Evolutionary conservation across 2,888 invertebrate genomes (phyloP).

Genomic region (Drosophila pegasa): DNA sequence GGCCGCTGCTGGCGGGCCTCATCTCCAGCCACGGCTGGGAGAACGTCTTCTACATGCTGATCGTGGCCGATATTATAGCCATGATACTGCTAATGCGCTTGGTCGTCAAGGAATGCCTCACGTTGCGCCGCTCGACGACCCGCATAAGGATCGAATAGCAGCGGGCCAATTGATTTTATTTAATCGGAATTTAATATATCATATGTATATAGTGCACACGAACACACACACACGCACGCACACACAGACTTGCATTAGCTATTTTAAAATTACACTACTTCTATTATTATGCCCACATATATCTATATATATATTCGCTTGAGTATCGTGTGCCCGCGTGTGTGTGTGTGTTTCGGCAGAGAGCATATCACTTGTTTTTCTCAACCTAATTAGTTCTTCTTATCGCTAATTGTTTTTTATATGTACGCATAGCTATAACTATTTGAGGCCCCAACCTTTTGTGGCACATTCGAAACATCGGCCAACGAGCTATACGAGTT

Average conservation of each 20-base stretch:
- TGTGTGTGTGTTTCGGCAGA: slow-evolving; percentile 2
- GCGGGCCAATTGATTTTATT: slow-evolving; percentile 28
- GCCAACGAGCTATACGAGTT: slow-evolving; percentile 31
- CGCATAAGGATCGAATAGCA: slow-evolving; percentile 82
- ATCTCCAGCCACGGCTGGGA: slow-evolving; percentile 92
- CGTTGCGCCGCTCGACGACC: slow-evolving; percentile 68
- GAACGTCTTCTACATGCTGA: slow-evolving; percentile 96
- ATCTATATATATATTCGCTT: slow-evolving; percentile 6
- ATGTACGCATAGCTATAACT: slow-evolving; percentile 17
- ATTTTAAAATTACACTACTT: slow-evolving; percentile 28
- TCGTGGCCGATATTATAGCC: slow-evolving; percentile 92
- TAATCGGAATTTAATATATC: slow-evolving; percentile 16
- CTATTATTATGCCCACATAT: slow-evolving; percentile 1
- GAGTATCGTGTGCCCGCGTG: slow-evolving; percentile 18
- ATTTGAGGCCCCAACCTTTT: slow-evolving; percentile 32
- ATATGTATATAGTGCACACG: slow-evolving; percentile 39
- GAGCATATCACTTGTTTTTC: slow-evolving; percentile 48
- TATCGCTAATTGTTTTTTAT: slow-evolving; percentile 15
- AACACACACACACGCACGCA: slow-evolving; percentile 6
- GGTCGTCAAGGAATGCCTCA: slow-evolving; percentile 85
- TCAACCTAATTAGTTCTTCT: slow-evolving; percentile 19
- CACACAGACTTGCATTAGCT: slow-evolving; percentile 18
- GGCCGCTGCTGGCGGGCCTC: slow-evolving; percentile 94
- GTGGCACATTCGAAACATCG: slow-evolving; percentile 8
- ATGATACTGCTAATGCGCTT: slow-evolving; percentile 88